phyloP scores from a whole-genome alignment of 2,888 invertebrate genomes.

The Euspilapteryx auroguttella region DNA sequence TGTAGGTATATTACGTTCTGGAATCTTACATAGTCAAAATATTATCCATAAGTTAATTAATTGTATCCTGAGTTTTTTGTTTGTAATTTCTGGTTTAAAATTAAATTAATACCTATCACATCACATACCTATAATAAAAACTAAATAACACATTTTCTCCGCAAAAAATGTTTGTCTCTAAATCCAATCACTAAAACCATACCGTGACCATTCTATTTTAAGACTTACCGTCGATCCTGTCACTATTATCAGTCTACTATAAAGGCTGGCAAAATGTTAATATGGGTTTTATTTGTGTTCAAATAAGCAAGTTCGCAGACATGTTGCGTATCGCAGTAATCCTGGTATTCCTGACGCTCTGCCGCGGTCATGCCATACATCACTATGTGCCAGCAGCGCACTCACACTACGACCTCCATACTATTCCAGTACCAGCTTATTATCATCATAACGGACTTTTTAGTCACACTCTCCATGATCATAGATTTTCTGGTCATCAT shows the following conservation, averaged over 20 bases:
- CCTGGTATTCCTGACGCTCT: constrained; percentile 19
- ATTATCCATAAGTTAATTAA: too few relatives aligned
- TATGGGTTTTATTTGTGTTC: too few relatives aligned
- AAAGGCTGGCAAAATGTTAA: too few relatives aligned
- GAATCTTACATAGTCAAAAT: too few relatives aligned
- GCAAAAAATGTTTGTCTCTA: constrained; percentile 7
- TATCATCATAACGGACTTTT: not conserved
- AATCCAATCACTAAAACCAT: constrained; percentile 26
- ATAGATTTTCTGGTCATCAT: too few relatives aligned
- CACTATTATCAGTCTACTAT: too few relatives aligned
- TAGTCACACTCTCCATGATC: too few relatives aligned
- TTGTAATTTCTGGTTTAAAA: too few relatives aligned
- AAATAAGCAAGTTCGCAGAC: too few relatives aligned
- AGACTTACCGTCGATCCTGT: constrained; percentile 20
- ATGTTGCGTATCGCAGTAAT: constrained; percentile 25
- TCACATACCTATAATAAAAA: constrained; percentile 1
- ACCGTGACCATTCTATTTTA: constrained; percentile 31
- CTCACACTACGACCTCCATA: constrained; percentile 1
- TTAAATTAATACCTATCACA: too few relatives aligned
- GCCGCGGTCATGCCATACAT: constrained; percentile 24
- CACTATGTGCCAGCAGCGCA: constrained; percentile 20
- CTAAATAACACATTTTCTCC: not conserved
- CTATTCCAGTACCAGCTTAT: constrained; percentile 13
- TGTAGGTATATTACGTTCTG: too few relatives aligned
- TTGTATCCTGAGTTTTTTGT: too few relatives aligned